Conservation (phyloP, 1,140 invertebrate species). For the Ceratina japonica region DNA sequence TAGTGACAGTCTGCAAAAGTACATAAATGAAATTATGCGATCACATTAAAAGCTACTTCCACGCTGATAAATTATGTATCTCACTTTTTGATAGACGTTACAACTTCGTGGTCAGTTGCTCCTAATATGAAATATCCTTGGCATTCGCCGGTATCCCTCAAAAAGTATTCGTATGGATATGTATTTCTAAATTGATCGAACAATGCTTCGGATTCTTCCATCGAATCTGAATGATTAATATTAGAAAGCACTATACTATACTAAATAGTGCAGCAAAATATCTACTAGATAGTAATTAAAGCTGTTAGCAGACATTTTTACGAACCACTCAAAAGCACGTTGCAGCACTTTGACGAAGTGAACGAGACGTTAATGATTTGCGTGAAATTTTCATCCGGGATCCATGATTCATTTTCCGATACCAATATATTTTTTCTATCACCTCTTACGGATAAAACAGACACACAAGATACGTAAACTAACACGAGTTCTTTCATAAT, state of each 20-base stretch:
- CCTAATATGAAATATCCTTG: slow-evolving; percentile 62
- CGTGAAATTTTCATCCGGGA: slow-evolving; percentile 48
- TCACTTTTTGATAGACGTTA: slow-evolving; percentile 52
- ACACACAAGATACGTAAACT: background rate
- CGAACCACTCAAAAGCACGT: slow-evolving; percentile 55
- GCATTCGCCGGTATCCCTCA: slow-evolving; percentile 53
- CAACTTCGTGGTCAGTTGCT: slow-evolving; percentile 36
- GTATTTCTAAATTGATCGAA: slow-evolving; percentile 61
- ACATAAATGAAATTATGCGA: background rate
- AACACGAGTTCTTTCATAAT: slow-evolving; percentile 6
- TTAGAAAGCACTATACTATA: background rate
- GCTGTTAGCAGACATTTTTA: background rate
- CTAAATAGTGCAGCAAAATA: no score
- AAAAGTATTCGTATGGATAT: slow-evolving; percentile 63
- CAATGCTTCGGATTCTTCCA: slow-evolving; percentile 29
- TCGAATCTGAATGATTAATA: slow-evolving; percentile 32
- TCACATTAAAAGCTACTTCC: background rate
- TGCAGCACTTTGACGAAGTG: slow-evolving; percentile 56
- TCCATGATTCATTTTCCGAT: slow-evolving; percentile 49
- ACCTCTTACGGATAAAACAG: background rate
- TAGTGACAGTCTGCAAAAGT: slow-evolving; percentile 57
- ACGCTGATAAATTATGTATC: background rate
- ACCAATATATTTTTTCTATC: slow-evolving; percentile 17
- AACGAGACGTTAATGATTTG: slow-evolving; percentile 55
- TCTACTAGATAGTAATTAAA: background rate